Evolutionary conservation across 2,888 invertebrate species (phyloP), one percentile per base, ranked within the genome.

Genomic region (Adelphocoris suturalis): DNA sequence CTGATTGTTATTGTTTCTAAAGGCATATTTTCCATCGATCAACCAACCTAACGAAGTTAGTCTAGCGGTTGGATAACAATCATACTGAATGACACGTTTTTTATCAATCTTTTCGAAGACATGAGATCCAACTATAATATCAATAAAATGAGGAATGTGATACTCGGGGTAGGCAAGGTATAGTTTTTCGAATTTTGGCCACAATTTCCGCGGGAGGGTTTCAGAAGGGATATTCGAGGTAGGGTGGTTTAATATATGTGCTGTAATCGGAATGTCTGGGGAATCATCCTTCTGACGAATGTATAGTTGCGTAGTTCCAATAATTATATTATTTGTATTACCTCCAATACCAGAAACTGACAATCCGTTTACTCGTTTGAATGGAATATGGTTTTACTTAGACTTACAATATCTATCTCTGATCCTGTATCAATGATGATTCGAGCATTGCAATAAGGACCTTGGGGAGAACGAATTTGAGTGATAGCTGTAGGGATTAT

Each of bases 381-480:
- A 19, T 9, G 61, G 61, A 61, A 61, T 61, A 9, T 61, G 5
- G n/a, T 61, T 7, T 19, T 9, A 61, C 19, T n/a, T 19, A 2
- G 61, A 61, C 61, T 61, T 61, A 61, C 19, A 61, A 61, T 19
- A 19, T 61, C 61, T 61, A 61, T 61, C n/a, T 61, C 61, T n/a
- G 61, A 61, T 61, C 61, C 16, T 19, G 61, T 61, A 19, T 61
- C 61, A 61, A 16, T 61, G n/a, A 61, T 61, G 19, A 61, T 61
- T 61, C 61, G 61, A 19, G 61, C 61, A n/a, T n/a, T 61, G 61
- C 61, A 61, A 61, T 61, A 19, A 19, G 19, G 16, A 61, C 61
- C 61, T 3, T 61, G 61, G 19, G 16, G 0, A 3, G 16, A 61
- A 19, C 61, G 61, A 9, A 61, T 61, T 61, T 61, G 61, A 19